These are phyloP conservation scores for Meganola albula DNA, from an alignment of 2,888 invertebrate species.

Conservation along the genomic window DNA sequence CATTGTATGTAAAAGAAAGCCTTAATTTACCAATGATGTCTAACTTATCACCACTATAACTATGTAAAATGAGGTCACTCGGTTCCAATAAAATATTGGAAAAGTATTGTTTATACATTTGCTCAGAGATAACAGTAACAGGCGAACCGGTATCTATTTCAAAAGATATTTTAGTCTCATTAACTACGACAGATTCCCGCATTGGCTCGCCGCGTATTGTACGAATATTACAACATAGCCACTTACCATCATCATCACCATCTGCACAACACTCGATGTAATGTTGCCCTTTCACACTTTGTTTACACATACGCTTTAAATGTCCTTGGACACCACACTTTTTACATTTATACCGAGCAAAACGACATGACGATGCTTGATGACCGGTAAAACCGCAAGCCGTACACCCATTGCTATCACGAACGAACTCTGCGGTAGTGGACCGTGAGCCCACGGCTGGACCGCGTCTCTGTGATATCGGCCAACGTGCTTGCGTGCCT, in stretches of 20 bases:
- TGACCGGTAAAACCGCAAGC: conserved; percentile 1
- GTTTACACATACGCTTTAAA: conserved; percentile 1
- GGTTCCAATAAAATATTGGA: neutral
- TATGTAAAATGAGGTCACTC: neutral
- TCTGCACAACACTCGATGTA: conserved; percentile 1
- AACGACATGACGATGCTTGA: conserved; percentile 2
- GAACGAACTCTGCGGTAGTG: neutral
- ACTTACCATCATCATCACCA: conserved; percentile 1
- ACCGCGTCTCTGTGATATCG: neutral
- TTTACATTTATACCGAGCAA: conserved; percentile 2
- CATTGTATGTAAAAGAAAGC: neutral
- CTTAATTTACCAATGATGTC: neutral
- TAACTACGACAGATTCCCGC: conserved; percentile 1
- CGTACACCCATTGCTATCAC: neutral
- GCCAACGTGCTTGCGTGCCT: neutral
- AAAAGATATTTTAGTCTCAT: neutral
- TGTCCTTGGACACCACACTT: conserved; percentile 4
- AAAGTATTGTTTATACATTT: conserved; percentile 1
- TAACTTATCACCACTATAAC: conserved; percentile 1
- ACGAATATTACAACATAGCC: neutral
- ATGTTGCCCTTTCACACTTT: neutral
- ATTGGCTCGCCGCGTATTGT: neutral
- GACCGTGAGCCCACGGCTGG: neutral
- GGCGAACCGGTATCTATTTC: conserved; percentile 3
- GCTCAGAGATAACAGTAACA: conserved; percentile 2